Evolutionary conservation across 2,888 invertebrate genomes (phyloP).

Genomic region (Cheiracanthium punctorium): DNA sequence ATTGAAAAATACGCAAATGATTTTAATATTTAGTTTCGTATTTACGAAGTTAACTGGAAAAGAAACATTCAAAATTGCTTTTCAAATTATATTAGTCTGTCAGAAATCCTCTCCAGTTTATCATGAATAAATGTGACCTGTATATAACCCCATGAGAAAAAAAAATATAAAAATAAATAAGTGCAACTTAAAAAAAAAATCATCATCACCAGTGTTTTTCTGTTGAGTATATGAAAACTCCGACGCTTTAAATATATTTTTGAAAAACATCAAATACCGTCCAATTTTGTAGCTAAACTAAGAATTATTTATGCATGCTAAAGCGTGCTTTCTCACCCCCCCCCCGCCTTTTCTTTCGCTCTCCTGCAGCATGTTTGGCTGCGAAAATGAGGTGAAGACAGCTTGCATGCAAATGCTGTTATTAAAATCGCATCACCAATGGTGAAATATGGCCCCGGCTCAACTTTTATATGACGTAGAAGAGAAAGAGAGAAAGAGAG

Average conservation of each 20-base stretch:
- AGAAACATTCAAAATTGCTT: neutral
- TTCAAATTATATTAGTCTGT: neutral
- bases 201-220: no score
- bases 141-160: neutral
- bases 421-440: conserved; percentile 67
- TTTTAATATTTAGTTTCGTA: no score
- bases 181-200: no score
- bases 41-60: no score
- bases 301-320: conserved; percentile 64
- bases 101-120: neutral
- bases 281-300: conserved; percentile 58
- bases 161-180: neutral
- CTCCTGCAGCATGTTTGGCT: conserved; percentile 34
- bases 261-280: conserved; percentile 56
- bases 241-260: conserved; percentile 50
- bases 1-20: no score
- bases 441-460: conserved; percentile 56
- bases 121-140: neutral
- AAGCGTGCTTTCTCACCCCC: neutral
- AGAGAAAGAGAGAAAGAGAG: neutral
- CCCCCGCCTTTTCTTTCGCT: conserved; percentile 10
- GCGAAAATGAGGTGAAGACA: conserved; percentile 58
- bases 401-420: conserved; percentile 68
- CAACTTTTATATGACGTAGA: conserved; percentile 58
- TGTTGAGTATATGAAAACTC: conserved; percentile 16